These are phyloP conservation scores for Oopsacas minuta DNA, from an alignment of 37 sponge, comb jelly and placozoan genomes.

Conservation along the genomic window DNA sequence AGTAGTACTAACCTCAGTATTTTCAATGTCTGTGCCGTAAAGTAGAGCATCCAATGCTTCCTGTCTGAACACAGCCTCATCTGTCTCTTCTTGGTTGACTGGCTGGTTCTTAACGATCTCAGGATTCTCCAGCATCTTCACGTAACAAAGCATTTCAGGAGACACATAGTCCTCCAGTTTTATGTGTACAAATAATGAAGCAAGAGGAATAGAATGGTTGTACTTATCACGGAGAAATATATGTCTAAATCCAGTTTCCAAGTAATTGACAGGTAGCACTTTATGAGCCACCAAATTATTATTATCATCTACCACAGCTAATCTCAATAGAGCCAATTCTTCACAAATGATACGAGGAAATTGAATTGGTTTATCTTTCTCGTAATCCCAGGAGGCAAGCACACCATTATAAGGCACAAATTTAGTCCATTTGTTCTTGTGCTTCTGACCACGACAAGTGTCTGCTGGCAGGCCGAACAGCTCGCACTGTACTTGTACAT, in stretches of 20 bases:
- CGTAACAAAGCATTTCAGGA: slow-evolving; percentile 47
- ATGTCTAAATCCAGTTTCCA: slow-evolving; percentile 76
- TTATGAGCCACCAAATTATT: slow-evolving; percentile 60
- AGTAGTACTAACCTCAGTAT: neutral
- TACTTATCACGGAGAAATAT: slow-evolving; percentile 68
- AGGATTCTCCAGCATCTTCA: neutral
- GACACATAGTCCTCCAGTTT: slow-evolving; percentile 76
- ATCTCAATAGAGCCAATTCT: slow-evolving; percentile 73
- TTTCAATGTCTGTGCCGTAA: neutral
- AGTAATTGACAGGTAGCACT: slow-evolving; percentile 52
- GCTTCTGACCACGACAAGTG: slow-evolving; percentile 38
- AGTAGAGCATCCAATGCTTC: neutral
- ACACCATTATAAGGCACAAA: neutral
- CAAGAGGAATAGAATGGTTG: slow-evolving; percentile 59
- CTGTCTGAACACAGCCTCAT: neutral
- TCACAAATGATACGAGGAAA: slow-evolving; percentile 62
- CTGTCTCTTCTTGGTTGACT: neutral
- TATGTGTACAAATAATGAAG: slow-evolving; percentile 70
- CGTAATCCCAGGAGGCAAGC: neutral
- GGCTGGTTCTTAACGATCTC: neutral
- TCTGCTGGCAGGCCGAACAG: slow-evolving; percentile 83
- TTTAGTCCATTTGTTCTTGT: slow-evolving; percentile 15
- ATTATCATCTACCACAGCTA: slow-evolving; percentile 69
- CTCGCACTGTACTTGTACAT: slow-evolving; percentile 60
- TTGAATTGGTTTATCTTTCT: neutral